Base-by-base conservation (phyloP, 2,113 vertebrate genomes). In the Circaetus cinerascens region DNA sequence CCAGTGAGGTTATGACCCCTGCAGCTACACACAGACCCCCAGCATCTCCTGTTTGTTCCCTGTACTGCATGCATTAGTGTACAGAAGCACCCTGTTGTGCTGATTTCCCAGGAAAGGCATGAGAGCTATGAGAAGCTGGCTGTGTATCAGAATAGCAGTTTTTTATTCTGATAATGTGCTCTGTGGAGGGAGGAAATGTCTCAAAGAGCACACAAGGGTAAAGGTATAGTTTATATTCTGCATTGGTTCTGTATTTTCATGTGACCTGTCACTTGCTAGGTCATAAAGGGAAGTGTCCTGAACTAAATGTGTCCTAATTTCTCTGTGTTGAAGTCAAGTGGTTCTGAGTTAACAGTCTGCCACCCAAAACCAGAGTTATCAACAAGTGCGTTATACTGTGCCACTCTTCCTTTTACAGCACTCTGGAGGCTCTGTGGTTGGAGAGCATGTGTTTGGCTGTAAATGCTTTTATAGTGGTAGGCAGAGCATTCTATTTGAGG, bases 11-110 rank as follows among this genome's bases (percentile, higher is more conserved):
- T 86, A 34, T 30, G 29, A 25, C 4, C n/a, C 23, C 45, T 76
- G 40, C 36, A 73, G 40, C 62, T 76, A 23, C 10, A n/a, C 6
- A 26, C 11, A 53, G 63, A 46, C 10, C 12, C 26, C 26, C 20
- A 6, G 0, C 0, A 0, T 63, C 32, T 85, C 26, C 43, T 22
- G 5, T 41, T 55, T 1, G 0, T n/a, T 91, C 26, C 16, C 46
- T 11, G 23, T 43, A 19, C n/a, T 2, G 0, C 3, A 2, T 40
- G 14, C 6, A 3, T 45, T 74, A 25, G 15, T 62, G 25, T 69
- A 27, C 16, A 57, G 76, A 59, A 76, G 36, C 55, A 53, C 12
- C 15, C n/a, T 71, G 22, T 32, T 67, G 80, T 66, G 38, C 56
- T 50, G 15, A 51, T 67, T 82, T 85, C 43, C 40, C 11, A 29